A percentile compares a stretch with the other conserved stretches of the same genome.
These are phyloP conservation scores for Taenioides sp. DNA, from an alignment of 2,797 vertebrate genomes.

Conservation along the genomic window DNA sequence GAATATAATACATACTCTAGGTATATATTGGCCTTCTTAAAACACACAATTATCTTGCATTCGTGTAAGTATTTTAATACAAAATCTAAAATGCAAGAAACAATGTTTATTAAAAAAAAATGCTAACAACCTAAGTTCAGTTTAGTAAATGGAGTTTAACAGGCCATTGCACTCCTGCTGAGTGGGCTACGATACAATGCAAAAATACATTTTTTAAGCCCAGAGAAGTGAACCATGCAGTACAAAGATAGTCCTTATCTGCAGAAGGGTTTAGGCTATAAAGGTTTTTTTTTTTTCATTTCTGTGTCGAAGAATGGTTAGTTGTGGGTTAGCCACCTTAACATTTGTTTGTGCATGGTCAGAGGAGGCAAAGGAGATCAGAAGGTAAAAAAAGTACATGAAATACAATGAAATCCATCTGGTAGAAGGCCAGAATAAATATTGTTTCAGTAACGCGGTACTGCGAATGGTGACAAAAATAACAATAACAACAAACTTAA, in stretches of 20 bases:
- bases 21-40: neutral
- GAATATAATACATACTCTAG: neutral
- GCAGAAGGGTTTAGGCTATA: neutral
- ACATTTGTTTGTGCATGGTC: neutral
- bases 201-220: neutral
- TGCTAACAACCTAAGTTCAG: neutral
- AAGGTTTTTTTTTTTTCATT: neutral
- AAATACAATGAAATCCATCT: neutral
- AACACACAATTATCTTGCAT: neutral
- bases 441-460: neutral
- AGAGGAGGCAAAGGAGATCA: neutral
- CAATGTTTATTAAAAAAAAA: neutral
- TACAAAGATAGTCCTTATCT: neutral
- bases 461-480: neutral
- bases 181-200: neutral
- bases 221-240: neutral
- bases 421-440: no score
- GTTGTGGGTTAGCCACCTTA: neutral
- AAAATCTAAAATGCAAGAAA: neutral
- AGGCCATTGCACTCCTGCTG: neutral
- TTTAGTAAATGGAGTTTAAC: neutral
- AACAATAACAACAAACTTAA: neutral
- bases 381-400: neutral
- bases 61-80: neutral
- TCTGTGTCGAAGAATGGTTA: neutral